phyloP scores from a whole-genome alignment of 2,888 invertebrate species.

The Notodonta ziczac region DNA sequence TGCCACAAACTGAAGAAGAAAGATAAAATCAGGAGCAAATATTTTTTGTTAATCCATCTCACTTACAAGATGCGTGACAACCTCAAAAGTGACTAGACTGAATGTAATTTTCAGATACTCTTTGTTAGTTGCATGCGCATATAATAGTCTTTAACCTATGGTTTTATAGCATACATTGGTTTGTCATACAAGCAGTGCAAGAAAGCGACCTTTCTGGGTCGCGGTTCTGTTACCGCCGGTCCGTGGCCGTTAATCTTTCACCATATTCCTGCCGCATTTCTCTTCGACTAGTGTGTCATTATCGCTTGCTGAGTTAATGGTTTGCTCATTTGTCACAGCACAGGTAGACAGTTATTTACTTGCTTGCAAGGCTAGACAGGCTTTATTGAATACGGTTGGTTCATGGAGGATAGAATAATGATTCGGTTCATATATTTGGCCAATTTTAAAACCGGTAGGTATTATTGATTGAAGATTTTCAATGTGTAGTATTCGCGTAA shows the following conservation, averaged over 20 bases:
- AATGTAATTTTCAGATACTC: neutral
- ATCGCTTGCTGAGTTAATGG: conserved; percentile 11
- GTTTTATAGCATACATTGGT: conserved; percentile 6
- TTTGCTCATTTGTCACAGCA: neutral
- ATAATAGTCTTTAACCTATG: neutral
- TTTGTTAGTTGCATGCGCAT: neutral
- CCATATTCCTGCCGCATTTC: conserved; percentile 36
- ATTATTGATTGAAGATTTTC: too few species aligned
- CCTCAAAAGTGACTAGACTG: too few species aligned
- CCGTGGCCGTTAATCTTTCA: conserved; percentile 44
- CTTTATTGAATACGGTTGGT: too few species aligned
- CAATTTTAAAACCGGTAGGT: neutral
- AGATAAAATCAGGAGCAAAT: too few species aligned
- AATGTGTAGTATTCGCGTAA: too few species aligned
- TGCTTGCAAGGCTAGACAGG: neutral
- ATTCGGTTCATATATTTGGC: too few species aligned
- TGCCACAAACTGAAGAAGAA: too few species aligned
- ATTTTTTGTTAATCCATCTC: too few species aligned
- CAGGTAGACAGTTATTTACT: neutral
- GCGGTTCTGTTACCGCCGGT: conserved; percentile 33
- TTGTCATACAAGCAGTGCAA: conserved; percentile 16
- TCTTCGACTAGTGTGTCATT: conserved; percentile 28
- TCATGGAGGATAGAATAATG: too few species aligned
- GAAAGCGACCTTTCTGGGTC: conserved; percentile 62
- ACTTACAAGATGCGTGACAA: too few species aligned